Evolutionary conservation across 1,140 invertebrate genomes (phyloP).

Genomic region (Acromyrmex heyeri): DNA sequence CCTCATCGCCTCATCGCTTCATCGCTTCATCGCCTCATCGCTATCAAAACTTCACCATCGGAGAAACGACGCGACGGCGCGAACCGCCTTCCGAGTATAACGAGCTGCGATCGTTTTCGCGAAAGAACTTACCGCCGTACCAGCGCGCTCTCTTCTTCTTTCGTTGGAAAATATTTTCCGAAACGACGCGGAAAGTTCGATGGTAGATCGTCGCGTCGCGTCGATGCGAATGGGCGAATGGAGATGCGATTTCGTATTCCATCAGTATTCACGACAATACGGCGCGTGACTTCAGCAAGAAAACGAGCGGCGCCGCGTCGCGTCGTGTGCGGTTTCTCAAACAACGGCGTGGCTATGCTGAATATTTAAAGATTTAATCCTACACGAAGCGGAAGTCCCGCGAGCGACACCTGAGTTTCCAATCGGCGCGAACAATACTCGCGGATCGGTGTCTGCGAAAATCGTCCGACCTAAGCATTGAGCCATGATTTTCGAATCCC

Average conservation of each 20-base stretch:
- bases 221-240: conserved; percentile 11
- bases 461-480: background rate
- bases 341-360: conserved; percentile 42
- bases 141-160: background rate
- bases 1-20: conserved; percentile 28
- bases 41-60: conserved; percentile 68
- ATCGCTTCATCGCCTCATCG: conserved; percentile 18
- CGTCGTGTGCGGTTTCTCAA: conserved; percentile 18
- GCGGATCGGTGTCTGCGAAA: background rate
- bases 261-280: conserved; percentile 52
- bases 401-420: conserved; percentile 49
- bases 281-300: conserved; percentile 58
- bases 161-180: conserved; percentile 56
- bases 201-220: background rate
- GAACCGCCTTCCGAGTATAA: conserved; percentile 35
- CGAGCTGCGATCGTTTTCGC: conserved; percentile 41
- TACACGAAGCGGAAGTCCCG: conserved; percentile 5
- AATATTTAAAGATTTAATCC: conserved; percentile 69
- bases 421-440: conserved; percentile 16
- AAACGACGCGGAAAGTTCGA: conserved; percentile 35
- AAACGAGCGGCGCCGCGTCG: conserved; percentile 19
- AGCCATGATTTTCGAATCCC: background rate
- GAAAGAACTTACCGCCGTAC: background rate
- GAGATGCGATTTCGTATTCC: conserved; percentile 66
- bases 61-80: conserved; percentile 35